Conservation (phyloP, 2,113 vertebrate genomes). For the Onychorhynchus coronatus region DNA sequence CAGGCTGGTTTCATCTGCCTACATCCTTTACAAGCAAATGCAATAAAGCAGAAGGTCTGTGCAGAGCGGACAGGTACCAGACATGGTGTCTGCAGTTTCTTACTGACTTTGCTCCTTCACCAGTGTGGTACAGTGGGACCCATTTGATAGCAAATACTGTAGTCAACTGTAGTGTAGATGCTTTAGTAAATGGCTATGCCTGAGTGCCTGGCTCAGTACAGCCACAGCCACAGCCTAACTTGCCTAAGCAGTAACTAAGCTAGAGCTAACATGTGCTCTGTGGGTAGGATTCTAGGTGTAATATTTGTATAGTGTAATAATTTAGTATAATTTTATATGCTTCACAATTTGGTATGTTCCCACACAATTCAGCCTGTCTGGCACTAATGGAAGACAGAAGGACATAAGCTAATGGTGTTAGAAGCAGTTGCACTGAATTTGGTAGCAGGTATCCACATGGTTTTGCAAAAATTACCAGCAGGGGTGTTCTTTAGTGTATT, state of each 20-base stretch:
- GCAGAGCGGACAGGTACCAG: not conserved
- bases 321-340: not conserved
- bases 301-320: not conserved
- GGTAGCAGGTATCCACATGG: not conserved
- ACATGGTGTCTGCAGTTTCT: not conserved
- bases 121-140: fast-evolving
- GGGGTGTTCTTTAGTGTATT: not conserved
- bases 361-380: not conserved
- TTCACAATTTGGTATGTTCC: not conserved
- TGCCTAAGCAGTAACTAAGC: not conserved
- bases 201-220: not conserved
- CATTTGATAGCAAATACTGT: not conserved
- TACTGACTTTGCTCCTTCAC: not conserved
- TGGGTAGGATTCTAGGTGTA: not conserved
- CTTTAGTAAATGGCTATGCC: not conserved
- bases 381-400: not conserved
- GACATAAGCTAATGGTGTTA: not conserved
- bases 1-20: not conserved
- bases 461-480: not conserved
- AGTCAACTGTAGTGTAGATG: not conserved
- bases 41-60: not conserved
- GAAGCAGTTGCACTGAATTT: not conserved
- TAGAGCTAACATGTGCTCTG: not conserved
- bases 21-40: not conserved
- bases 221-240: not conserved